phyloP scores from a whole-genome alignment of 2,113 vertebrate species.

The Garra rufa region DNA sequence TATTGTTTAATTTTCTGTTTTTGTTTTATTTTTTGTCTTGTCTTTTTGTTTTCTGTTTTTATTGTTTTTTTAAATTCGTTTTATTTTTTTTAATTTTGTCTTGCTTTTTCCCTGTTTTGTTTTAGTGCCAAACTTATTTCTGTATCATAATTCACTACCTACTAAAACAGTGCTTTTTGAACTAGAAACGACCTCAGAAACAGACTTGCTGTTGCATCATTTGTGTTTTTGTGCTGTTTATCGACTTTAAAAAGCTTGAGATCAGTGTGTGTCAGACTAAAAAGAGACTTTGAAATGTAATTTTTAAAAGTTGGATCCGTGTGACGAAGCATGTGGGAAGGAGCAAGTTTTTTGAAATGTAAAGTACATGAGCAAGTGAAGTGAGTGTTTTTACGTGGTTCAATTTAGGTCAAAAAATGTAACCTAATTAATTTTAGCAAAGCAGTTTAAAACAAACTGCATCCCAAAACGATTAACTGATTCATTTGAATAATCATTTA shows the following conservation, averaged over 20 bases:
- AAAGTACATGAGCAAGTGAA: neutral
- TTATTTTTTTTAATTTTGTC: too few species aligned
- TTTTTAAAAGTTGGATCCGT: conserved; percentile 68
- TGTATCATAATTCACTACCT: neutral
- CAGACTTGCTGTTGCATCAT: neutral
- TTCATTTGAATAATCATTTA: neutral
- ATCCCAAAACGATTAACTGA: neutral
- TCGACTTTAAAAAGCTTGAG: conserved; percentile 64
- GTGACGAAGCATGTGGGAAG: conserved; percentile 51
- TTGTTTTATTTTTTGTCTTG: too few species aligned
- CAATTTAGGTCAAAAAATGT: neutral
- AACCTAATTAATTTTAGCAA: neutral
- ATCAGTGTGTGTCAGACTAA: conserved; percentile 64
- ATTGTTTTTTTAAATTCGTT: too few species aligned
- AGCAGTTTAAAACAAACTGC: neutral
- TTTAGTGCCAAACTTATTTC: neutral
- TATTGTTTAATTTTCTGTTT: too few species aligned
- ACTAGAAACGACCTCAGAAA: neutral
- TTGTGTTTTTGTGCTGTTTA: conserved; percentile 13
- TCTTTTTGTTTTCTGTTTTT: too few species aligned
- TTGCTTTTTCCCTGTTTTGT: neutral
- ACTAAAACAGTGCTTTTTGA: neutral
- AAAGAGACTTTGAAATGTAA: conserved; percentile 68
- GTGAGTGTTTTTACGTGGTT: neutral
- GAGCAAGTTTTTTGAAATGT: conserved; percentile 25